Conservation (phyloP, 1,140 invertebrate genomes). For the Trichomalopsis sarcophagae region DNA sequence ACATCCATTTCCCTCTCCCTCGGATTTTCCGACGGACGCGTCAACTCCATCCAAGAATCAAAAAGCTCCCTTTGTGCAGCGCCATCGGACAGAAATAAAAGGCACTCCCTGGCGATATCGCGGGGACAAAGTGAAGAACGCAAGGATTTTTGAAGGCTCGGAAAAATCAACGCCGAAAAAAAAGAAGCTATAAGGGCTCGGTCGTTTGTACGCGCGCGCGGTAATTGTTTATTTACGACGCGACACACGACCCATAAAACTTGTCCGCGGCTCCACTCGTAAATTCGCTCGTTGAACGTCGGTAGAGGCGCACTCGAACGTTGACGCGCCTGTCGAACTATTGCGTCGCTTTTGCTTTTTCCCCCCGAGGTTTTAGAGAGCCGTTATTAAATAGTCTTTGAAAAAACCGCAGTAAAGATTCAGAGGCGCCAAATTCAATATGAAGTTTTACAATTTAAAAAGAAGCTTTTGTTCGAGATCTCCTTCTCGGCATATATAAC, state of each 20-base stretch:
- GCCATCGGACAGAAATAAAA: too few relatives aligned
- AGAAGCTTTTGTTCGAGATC: too few relatives aligned
- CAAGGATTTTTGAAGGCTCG: neutral
- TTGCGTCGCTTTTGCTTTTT: neutral
- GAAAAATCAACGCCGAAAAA: conserved; percentile 1
- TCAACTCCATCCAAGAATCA: neutral
- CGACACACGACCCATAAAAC: conserved; percentile 2
- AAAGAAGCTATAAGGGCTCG: neutral
- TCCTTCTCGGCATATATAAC: too few relatives aligned
- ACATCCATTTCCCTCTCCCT: too few relatives aligned
- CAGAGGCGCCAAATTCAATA: too few relatives aligned
- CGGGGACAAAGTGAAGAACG: neutral
- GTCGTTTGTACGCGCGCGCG: neutral
- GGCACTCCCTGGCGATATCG: too few relatives aligned
- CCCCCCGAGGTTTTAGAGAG: too few relatives aligned
- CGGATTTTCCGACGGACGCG: too few relatives aligned
- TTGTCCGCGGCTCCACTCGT: conserved; percentile 5
- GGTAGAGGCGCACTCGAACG: neutral
- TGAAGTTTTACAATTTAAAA: too few relatives aligned
- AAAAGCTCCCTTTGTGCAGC: neutral
- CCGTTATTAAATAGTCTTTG: too few relatives aligned
- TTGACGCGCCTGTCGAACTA: neutral
- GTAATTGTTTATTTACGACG: conserved; percentile 34
- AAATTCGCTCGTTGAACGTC: neutral
- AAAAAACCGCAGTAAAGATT: too few relatives aligned